Conservation (phyloP, 2,797 vertebrate genomes). For the Hapalemur alaotrensis region DNA sequence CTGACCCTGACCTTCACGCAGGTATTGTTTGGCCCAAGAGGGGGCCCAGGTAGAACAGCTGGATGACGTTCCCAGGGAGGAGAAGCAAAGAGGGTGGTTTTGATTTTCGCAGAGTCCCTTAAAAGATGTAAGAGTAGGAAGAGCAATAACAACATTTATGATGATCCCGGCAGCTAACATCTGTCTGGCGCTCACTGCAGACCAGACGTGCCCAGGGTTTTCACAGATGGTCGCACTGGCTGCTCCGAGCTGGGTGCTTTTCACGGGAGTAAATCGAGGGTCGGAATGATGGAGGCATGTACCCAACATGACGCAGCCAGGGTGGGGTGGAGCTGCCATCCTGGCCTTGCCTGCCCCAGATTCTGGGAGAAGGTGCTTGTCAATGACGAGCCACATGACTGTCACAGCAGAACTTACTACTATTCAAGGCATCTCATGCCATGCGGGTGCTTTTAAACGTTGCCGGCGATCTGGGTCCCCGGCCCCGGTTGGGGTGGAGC, state of each 20-base stretch:
- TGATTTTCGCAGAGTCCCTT: neutral
- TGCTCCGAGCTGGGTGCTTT: neutral
- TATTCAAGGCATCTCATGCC: neutral
- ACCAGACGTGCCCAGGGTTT: neutral
- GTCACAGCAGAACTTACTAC: neutral
- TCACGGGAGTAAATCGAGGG: neutral
- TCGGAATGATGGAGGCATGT: neutral
- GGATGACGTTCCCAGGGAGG: neutral
- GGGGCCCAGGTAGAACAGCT: neutral
- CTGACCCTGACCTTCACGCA: neutral
- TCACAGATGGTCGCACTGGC: rapidly evolving
- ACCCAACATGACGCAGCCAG: neutral
- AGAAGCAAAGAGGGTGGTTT: neutral
- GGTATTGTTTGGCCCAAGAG: neutral
- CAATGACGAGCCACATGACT: neutral
- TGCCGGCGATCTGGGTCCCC: neutral
- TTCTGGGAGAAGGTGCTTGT: neutral
- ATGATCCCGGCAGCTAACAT: neutral
- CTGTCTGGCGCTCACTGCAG: rapidly evolving
- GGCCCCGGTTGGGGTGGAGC: neutral
- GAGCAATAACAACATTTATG: rapidly evolving
- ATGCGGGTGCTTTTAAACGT: rapidly evolving
- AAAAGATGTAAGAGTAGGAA: neutral
- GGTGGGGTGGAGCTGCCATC: neutral
- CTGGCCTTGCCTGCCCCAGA: neutral